These are phyloP conservation scores for Erpetoichthys calabaricus DNA, from an alignment of 2,797 vertebrate species.

Conservation along the genomic window DNA sequence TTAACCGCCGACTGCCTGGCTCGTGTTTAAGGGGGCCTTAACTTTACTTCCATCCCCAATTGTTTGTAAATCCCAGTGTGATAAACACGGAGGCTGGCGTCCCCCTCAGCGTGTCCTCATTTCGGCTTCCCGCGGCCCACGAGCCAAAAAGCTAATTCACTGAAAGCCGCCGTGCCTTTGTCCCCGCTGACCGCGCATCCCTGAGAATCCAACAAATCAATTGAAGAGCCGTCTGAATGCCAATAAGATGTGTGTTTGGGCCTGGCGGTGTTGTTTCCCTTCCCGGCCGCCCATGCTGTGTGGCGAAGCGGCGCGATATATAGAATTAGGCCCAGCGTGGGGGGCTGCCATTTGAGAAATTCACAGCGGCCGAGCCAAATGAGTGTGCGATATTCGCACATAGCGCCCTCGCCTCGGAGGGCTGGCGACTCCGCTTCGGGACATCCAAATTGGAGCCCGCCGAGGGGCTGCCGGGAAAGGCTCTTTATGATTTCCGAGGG, in stretches of 20 bases:
- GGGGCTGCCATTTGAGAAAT: not conserved
- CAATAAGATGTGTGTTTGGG: not conserved
- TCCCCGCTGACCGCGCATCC: not conserved
- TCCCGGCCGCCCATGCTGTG: not conserved
- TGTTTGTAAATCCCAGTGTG: not conserved
- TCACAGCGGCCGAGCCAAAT: not conserved
- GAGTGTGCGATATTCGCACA: not conserved
- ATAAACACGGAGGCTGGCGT: too few relatives aligned
- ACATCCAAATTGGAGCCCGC: not conserved
- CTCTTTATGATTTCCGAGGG: not conserved
- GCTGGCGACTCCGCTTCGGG: not conserved
- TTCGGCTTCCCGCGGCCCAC: not conserved
- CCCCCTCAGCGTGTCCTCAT: not conserved
- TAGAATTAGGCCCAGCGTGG: constrained; percentile 1
- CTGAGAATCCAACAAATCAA: not conserved
- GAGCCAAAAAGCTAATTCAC: not conserved
- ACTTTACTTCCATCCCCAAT: constrained; percentile 5
- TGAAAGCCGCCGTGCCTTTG: not conserved
- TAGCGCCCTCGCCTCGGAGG: not conserved
- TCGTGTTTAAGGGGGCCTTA: not conserved
- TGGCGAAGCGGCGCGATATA: not conserved
- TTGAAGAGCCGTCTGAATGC: not conserved
- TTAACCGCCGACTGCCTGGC: constrained; percentile 59
- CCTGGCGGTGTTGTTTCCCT: not conserved
- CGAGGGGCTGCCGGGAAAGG: not conserved